Evolutionary conservation across 2,888 invertebrate genomes (phyloP), one percentile per base, ranked within the genome.

Genomic region (Aplocera efformata): DNA sequence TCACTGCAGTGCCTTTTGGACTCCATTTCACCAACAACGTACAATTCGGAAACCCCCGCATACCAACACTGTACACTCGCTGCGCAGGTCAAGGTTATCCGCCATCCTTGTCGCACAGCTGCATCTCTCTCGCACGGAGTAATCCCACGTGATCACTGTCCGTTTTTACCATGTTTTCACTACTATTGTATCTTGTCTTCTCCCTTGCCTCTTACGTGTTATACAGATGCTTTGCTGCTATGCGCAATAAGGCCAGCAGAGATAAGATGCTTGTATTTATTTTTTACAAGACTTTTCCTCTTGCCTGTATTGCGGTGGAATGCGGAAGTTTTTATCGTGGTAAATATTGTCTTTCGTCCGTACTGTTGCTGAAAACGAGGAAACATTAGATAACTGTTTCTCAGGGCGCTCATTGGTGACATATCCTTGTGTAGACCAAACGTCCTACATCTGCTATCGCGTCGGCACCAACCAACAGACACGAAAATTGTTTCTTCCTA

Each of bases 21-120:
- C 53, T 51, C 52, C 50, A 60, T 64, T 67, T 60, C 56, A 57
- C 63, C 61, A 63, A 53, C 59, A 58, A 56, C 60, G 57, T 56
- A 53, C 51, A 61, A 61, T 70, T 66, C 62, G 56, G 43, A 53
- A 57, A 55, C 53, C 60, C 32, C 55, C 44, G 43, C 49, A 7
- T 22, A 42, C 27, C 23, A 41, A 67, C 68, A 65, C 53, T 63
- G 42, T 52, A 57, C 54, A 49, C 64, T 60, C 58, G 72, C 67
- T 74, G 74, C 79, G 74, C 78, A 77, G 78, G 79, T 79, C 80
- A 79, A 81, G 79, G 79, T 70, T 75, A 60, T 48, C 46, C 29
- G 48, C 52, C 41, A 45, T 76, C 72, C 57, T 63, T 51, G 48
- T 78, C 66, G 17, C 56, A 43, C 66, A 27, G 24, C 28, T 39